Conservation (phyloP, 1,140 invertebrate species). For the Potamilus streckersoni region DNA sequence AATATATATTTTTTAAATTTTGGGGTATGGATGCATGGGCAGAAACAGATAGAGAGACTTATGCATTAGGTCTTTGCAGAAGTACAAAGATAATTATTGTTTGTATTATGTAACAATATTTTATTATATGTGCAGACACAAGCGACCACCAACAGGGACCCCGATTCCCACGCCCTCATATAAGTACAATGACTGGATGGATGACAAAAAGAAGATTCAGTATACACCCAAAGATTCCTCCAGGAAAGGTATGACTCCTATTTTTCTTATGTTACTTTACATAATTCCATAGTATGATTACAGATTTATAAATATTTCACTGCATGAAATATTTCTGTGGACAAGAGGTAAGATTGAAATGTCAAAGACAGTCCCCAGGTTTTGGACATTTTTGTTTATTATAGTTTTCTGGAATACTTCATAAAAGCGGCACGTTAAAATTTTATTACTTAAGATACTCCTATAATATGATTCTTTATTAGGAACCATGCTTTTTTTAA, state of each 20-base stretch:
- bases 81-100: no score
- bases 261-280: not conserved
- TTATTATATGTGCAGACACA: conserved; percentile 14
- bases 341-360: no score
- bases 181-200: conserved; percentile 84
- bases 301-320: not conserved
- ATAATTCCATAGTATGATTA: not conserved
- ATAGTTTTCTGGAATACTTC: no score
- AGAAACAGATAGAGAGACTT: not conserved
- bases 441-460: no score
- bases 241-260: conserved; percentile 31
- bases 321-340: not conserved
- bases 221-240: conserved; percentile 63
- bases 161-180: conserved; percentile 81
- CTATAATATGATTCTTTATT: no score
- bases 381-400: no score
- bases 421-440: no score
- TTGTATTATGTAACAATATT: no score
- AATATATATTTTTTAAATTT: not conserved
- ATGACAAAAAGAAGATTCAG: conserved; percentile 73
- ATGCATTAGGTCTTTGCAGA: no score
- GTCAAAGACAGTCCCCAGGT: no score
- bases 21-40: not conserved
- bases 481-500: no score
- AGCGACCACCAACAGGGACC: conserved; percentile 48